Percentiles rank a stretch among this genome's conserved stretches.
Evolutionary conservation across 2,888 invertebrate species (phyloP).

Genomic region (Esperia sulphurella): DNA sequence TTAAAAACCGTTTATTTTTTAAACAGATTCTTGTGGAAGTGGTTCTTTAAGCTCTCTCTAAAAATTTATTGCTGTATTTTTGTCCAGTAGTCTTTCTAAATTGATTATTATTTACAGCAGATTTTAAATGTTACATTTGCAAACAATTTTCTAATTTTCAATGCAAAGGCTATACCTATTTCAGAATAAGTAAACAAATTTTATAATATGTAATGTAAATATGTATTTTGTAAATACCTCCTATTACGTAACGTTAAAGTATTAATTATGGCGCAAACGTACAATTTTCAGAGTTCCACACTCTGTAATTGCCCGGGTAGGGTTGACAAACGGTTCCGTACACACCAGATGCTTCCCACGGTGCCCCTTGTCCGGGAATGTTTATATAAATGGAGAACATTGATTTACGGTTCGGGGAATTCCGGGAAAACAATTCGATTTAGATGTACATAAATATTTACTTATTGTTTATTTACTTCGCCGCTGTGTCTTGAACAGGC

Average conservation of each 20-base stretch:
- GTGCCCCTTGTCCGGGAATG: slow-evolving; percentile 16
- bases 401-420: background rate
- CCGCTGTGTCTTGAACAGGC: background rate
- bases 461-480: background rate
- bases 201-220: background rate
- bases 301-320: slow-evolving; percentile 36
- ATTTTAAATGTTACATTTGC: no score
- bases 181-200: no score
- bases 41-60: no score
- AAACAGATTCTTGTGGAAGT: no score
- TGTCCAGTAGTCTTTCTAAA: no score
- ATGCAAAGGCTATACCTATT: no score
- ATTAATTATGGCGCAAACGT: slow-evolving; percentile 23
- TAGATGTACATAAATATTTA: no score
- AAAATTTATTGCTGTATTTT: no score
- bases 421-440: background rate
- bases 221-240: slow-evolving; percentile 17
- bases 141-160: no score
- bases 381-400: slow-evolving; percentile 15
- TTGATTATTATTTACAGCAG: no score
- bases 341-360: slow-evolving; percentile 39
- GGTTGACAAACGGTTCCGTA: slow-evolving; percentile 47
- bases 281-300: slow-evolving; percentile 40
- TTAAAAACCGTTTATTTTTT: no score
- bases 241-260: slow-evolving; percentile 14